Evolutionary conservation across 2,113 vertebrate genomes (phyloP), one percentile per base, ranked within the genome.

Genomic region (Pipra filicauda): DNA sequence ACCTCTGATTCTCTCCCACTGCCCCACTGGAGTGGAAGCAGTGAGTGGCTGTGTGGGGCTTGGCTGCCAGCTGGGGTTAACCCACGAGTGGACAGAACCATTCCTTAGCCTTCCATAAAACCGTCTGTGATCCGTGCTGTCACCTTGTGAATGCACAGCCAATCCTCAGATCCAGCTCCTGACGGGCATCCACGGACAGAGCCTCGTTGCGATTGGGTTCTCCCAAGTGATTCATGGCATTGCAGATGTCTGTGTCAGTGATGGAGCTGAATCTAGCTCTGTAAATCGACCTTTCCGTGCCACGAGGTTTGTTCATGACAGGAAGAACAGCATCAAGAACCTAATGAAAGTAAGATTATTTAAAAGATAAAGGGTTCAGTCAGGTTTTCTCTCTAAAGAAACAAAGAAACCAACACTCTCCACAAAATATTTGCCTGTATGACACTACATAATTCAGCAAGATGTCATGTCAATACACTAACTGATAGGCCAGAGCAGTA

Each of bases 81-180:
- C 37, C 31, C 54, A 37, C 0, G 3, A 49, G 69, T 55, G 58
- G 78, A 69, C 44, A 88, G 37, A 66, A 46, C 37, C 46, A 9
- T 20, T 64, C 79, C 64, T 15, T 59, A 91, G 17, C 37, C 58
- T 62, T 24, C 51, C 76, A 35, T 6, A 69, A 57, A 85, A 28
- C 20, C 4, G 0, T 7, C n/a, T 58, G 62, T 65, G 57, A n/a
- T 8, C 83, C 15, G 3, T 58, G 66, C 48, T 71, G 69, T 91
- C 97, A 99, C 99, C 99, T 98, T 19, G 99, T 99, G 88, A 99
- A 99, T 2, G 99, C 99, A 55, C 99, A 99, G 97, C 99, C 99
- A 8, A 99, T 99, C 58, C 99, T 98, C 49, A 99, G 98, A 95
- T 99, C 99, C 96, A 99, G 98, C 92, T 99, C 99, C 97, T 99